Base-by-base conservation (phyloP, 2,797 vertebrate species). In the Rachycentron canadum region DNA sequence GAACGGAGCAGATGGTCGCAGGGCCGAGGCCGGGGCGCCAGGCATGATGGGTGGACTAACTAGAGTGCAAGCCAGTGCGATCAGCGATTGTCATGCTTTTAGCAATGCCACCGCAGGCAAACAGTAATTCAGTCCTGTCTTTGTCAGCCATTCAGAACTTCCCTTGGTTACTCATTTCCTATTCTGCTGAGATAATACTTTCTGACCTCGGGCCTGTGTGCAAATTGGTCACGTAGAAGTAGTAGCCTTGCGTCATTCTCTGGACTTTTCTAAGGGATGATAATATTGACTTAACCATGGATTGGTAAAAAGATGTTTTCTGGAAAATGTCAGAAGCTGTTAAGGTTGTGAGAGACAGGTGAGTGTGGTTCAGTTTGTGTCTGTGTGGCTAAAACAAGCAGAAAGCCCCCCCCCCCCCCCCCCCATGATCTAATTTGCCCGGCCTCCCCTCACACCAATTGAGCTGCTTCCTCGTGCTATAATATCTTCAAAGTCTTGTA, bases 401-500 rank as follows among this genome's bases (percentile, higher is more conserved):
- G 53, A 40, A 73, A 73, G 8, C 26, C 28, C 50, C 12, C 4
- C 16, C 50, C 1, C 16, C 50, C 1, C 26, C 28, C 50, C 12
- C 4, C 16, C 50, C 1, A n/a, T n/a, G 36, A 28, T 79, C 73
- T 81, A 83, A 86, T 86, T 16, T 80, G 61, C 55, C 62, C 0
- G 5, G 19, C 53, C 58, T 63, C 59, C 69, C 68, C 76, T 9
- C 67, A 12, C 65, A 38, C 45, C 67, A 14, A 34, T 25, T 45
- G 59, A 72, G 64, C 66, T 1, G 28, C 69, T 69, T 57, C 64
- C 17, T 4, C 62, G 72, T 41, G 5, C 70, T 21, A 45, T 82
- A 67, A 84, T 83, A 79, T 71, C 83, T 79, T 89, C 79, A 91
- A 88, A 88, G 84, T 84, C 76, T 56, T 76, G 81, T 85, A 76